Evolutionary conservation across 1,140 invertebrate species (phyloP).

Genomic region (Dinoponera quadriceps): DNA sequence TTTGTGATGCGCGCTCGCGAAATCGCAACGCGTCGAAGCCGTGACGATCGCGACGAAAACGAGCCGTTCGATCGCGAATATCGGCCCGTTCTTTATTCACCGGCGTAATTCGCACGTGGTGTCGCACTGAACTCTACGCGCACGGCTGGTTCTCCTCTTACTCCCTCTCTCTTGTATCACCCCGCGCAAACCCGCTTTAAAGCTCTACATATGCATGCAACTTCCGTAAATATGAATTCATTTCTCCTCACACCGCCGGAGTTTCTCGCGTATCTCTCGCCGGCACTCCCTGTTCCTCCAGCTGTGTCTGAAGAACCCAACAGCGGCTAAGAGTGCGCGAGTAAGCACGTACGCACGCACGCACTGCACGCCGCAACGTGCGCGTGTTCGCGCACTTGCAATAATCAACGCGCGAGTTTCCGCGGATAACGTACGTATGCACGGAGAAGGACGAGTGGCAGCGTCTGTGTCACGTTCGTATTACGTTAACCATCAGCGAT

Average conservation of each 20-base stretch:
- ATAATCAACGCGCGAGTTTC: conserved; percentile 26
- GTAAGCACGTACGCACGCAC: not conserved
- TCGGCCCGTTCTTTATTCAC: conserved; percentile 12
- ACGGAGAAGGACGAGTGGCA: not conserved
- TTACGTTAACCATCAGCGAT: conserved; percentile 52
- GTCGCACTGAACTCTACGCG: conserved; percentile 10
- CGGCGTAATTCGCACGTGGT: conserved; percentile 13
- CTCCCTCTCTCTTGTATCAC: conserved; percentile 1
- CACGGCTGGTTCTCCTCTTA: not conserved
- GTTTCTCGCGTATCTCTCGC: conserved; percentile 64
- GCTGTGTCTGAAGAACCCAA: conserved; percentile 20
- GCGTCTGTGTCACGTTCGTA: conserved; percentile 34
- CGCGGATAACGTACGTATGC: conserved; percentile 7
- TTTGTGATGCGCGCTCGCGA: not conserved
- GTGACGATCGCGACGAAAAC: not conserved
- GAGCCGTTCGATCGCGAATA: not conserved
- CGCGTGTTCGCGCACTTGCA: not conserved
- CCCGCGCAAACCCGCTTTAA: conserved; percentile 14
- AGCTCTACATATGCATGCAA: conserved; percentile 39
- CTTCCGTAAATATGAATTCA: conserved; percentile 57
- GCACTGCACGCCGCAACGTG: no score
- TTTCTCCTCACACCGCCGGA: conserved; percentile 10
- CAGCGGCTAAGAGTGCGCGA: conserved; percentile 15
- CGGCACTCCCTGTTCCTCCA: conserved; percentile 37
- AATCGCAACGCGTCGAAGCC: not conserved